Base-by-base conservation (phyloP, 2,797 vertebrate genomes). In the Oreonectes daqikongensis region DNA sequence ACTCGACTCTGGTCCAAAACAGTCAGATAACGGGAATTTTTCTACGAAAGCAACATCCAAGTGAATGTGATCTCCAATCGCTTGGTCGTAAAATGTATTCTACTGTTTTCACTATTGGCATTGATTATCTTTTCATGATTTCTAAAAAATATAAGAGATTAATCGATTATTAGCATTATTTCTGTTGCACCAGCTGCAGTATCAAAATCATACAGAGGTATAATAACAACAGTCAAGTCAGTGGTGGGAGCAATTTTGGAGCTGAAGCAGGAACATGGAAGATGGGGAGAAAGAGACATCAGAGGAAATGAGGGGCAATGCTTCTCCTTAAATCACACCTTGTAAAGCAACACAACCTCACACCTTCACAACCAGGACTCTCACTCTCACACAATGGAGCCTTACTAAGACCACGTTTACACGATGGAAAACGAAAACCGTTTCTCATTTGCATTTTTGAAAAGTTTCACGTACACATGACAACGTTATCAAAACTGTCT, bases 261-360 rank as follows among this genome's bases (percentile, higher is more conserved):
- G 59, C n/a, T 32, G 9, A 78, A 64, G 55, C 30, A 9, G 38
- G 46, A 61, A 44, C n/a, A 44, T 11, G 11, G 59, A 38, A 57
- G 64, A 32, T 24, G 4, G 4, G 2, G 63, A 55, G 8, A 18
- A 24, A 6, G n/a, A 18, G n/a, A 42, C 4, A 12, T 60, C n/a
- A 61, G 12, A 72, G 40, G 28, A 72, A 59, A 72, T 46, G 67
- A 70, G 32, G 35, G 46, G 57, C 67, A 53, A 52, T 77, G n/a
- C 50, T 26, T 26, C 20, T 15, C 53, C 44, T 38, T 61, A 24
- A 42, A 76, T 59, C 44, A 40, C 55, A 2, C 32, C 10, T 30
- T 60, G 42, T 71, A 65, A 65, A 78, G 44, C 48, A 38, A 42
- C 11, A n/a, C 7, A 2, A 18, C 59, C 50, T 71, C 32, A 11